Conservation (phyloP, 2,113 vertebrate species). For the Urocolius indicus region DNA sequence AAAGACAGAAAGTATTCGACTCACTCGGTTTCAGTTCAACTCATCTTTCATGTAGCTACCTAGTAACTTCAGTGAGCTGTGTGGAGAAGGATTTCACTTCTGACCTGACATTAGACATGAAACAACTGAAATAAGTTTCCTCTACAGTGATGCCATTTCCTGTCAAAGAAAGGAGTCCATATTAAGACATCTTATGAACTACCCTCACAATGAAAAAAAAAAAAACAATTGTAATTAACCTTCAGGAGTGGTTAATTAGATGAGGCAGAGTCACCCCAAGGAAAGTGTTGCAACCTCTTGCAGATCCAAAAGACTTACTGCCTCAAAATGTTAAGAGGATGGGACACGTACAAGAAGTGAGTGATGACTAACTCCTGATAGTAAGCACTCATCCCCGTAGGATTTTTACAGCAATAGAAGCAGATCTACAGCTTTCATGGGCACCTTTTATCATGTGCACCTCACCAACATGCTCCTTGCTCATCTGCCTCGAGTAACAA, state of each 20-base stretch:
- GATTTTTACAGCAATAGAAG: not conserved
- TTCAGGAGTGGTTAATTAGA: not conserved
- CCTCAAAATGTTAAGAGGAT: not conserved
- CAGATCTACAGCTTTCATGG: not conserved
- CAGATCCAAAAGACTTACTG: not conserved
- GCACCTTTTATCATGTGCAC: not conserved
- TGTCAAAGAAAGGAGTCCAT: not conserved
- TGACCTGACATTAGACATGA: not conserved
- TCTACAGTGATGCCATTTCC: conserved; percentile 52
- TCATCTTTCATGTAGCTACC: not conserved
- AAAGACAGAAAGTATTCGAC: not conserved
- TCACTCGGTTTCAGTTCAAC: not conserved
- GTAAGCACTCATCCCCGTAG: not conserved
- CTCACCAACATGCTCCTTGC: not conserved
- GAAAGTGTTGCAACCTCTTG: not conserved
- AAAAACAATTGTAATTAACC: not conserved
- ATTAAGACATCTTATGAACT: conserved; percentile 40
- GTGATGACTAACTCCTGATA: not conserved
- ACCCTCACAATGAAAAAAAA: not conserved
- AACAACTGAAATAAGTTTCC: conserved; percentile 12
- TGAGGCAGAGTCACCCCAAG: not conserved
- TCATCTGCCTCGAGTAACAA: not conserved
- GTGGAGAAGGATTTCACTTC: not conserved
- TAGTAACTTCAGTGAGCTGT: not conserved
- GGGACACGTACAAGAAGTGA: not conserved